phyloP scores from a whole-genome alignment of 2,113 vertebrate species.

The Actenoides hombroni region DNA sequence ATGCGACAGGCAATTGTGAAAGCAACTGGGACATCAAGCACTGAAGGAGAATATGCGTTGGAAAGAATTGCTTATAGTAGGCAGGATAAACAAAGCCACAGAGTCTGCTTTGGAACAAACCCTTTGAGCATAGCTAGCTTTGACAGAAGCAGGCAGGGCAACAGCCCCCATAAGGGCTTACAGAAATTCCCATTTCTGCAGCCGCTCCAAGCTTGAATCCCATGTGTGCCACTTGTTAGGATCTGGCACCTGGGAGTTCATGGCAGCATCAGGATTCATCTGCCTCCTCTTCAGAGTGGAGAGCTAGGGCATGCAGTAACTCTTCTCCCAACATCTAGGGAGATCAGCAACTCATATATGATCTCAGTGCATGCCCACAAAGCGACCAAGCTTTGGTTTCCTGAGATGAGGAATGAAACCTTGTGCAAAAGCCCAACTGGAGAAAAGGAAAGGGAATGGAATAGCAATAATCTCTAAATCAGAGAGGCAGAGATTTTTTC shows the following conservation, averaged over 20 bases:
- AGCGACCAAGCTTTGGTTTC: background rate
- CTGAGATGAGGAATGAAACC: background rate
- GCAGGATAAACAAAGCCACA: background rate
- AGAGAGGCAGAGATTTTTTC: background rate
- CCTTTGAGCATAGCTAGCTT: background rate
- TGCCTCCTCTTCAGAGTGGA: background rate
- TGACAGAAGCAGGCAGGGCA: background rate
- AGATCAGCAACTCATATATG: fast-evolving
- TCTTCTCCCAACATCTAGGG: background rate
- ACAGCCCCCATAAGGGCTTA: background rate
- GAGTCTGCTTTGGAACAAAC: background rate
- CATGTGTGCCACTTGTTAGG: background rate
- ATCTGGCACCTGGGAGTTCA: background rate
- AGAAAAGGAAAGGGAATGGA: background rate
- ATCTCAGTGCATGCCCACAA: background rate
- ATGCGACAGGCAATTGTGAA: background rate
- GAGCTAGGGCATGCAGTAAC: background rate
- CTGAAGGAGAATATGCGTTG: background rate
- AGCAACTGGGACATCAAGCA: background rate
- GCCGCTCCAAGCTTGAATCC: background rate
- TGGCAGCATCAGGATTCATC: background rate
- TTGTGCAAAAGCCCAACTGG: background rate
- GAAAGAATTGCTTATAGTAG: background rate
- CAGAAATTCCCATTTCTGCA: background rate
- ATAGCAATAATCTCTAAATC: background rate